Percentiles rank a stretch among this genome's conserved stretches.
phyloP scores from a whole-genome alignment of 2,113 vertebrate genomes.

The Calypte anna region DNA sequence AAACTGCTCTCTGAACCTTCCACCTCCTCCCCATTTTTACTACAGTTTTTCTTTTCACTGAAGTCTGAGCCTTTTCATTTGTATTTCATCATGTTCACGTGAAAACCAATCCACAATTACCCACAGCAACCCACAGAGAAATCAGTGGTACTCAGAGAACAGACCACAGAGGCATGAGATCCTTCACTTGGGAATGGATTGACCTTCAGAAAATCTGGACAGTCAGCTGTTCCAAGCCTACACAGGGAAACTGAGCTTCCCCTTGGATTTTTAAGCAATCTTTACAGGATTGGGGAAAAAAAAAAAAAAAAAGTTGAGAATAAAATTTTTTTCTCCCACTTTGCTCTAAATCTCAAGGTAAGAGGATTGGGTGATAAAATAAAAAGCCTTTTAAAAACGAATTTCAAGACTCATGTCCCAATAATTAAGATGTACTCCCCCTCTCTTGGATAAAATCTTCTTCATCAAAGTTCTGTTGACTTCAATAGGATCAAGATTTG shows the following conservation, averaged over 20 bases:
- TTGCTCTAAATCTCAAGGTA: not conserved
- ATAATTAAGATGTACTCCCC: not conserved
- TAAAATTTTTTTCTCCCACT: not conserved
- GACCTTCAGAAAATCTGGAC: constrained; percentile 3
- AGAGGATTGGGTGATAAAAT: not conserved
- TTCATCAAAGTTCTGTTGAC: not conserved
- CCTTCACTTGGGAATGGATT: not conserved
- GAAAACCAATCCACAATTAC: not conserved
- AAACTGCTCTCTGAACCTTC: not conserved
- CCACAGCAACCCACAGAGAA: not conserved
- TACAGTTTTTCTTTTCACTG: not conserved
- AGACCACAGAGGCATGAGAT: not conserved
- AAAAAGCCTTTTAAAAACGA: not conserved
- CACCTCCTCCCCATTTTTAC: not conserved
- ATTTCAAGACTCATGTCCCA: not conserved
- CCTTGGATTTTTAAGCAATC: not conserved
- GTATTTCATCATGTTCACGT: not conserved
- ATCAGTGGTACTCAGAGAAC: not conserved
- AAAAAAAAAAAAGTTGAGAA: not conserved
- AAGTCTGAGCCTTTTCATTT: not conserved
- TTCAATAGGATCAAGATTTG: not conserved
- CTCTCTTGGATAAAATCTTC: not conserved
- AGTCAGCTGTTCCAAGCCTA: not conserved
- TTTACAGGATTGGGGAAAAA: not conserved
- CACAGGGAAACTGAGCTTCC: not conserved